phyloP scores from a whole-genome alignment of 2,888 invertebrate species.

The Philhelius pedissequus region DNA sequence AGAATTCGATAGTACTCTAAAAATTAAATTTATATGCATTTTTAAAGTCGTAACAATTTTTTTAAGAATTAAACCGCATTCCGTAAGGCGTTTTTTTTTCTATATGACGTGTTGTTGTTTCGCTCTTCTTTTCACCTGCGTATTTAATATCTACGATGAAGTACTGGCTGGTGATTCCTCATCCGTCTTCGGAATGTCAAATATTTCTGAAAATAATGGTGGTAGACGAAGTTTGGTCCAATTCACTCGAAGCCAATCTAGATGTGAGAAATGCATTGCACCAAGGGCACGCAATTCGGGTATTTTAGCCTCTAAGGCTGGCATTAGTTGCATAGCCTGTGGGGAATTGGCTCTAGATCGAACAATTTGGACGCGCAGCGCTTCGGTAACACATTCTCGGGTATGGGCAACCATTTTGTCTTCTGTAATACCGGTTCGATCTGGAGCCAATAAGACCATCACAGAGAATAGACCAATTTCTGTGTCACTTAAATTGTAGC shows the following conservation, averaged over 20 bases:
- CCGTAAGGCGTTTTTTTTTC: constrained; percentile 18
- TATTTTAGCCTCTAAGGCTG: constrained; percentile 81
- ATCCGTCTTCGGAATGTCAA: constrained; percentile 94
- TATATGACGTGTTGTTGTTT: not conserved
- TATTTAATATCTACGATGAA: constrained; percentile 31
- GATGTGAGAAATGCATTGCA: constrained; percentile 88
- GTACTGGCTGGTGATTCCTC: constrained; percentile 80
- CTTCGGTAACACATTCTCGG: constrained; percentile 91
- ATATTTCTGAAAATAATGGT: constrained; percentile 96
- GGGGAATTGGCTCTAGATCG: constrained; percentile 77
- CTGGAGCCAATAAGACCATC: constrained; percentile 89
- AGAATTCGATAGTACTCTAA: constrained; percentile 49
- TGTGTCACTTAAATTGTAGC: constrained; percentile 89
- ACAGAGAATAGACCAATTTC: constrained; percentile 94
- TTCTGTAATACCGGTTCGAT: constrained; percentile 89
- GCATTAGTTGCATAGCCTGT: constrained; percentile 79
- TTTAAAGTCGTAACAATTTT: constrained; percentile 46
- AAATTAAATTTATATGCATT: constrained; percentile 43
- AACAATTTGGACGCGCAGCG: constrained; percentile 88
- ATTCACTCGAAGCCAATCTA: constrained; percentile 94
- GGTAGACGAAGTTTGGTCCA: constrained; percentile 93
- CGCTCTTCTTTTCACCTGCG: not conserved
- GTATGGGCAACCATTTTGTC: constrained; percentile 88
- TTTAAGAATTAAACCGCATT: constrained; percentile 61
- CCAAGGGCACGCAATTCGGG: constrained; percentile 91